Base-by-base conservation (phyloP, 1,140 invertebrate species). In the Drosophila tani region DNA sequence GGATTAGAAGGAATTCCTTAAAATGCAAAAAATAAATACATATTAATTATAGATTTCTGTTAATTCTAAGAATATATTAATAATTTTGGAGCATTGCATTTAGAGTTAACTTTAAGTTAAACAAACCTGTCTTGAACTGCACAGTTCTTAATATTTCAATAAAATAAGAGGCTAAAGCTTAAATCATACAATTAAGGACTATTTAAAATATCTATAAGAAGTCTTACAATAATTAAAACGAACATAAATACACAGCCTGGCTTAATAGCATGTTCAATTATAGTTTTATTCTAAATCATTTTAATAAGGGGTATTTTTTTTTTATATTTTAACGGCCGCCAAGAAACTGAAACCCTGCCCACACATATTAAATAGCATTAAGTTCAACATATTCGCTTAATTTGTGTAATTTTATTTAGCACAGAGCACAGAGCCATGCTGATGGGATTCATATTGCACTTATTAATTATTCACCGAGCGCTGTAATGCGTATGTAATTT, bases 331-430 rank as follows among this genome's bases (percentile, higher is more conserved):
- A 24, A 24, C 21, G 21, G 3, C 3, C 21, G 21, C 9, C 9
- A 35, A 35, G 32, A 35, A 11, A 35, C 4, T 9, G 32, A 35
- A 35, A 11, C 32, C 32, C 32, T 35, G 32, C 11, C 11, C 14
- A 47, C 19, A 21, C 29, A 24, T 21, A 3, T 62, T 14, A 12
- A 21, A 35, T 24, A 41, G 40, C 56, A 56, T 47, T 70, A 46
- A 45, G 41, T 56, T 24, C n/a, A 8, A 12, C 5, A 24, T 24
- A 43, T 17, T 71, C 43, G 67, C 43, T 73, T 59, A 59, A 73
- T 71, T 60, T 35, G n/a, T 43, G 45, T 71, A 59, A 73, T 73
- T 73, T 59, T 73, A 38, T 59, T 68, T 68, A 17, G 60, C 63
- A 17, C 17, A 45, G 57, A 27, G 1, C 8, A 3, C 2, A 50